Conservation (phyloP, 2,797 vertebrate species). For the Melanotaenia trifasciata region DNA sequence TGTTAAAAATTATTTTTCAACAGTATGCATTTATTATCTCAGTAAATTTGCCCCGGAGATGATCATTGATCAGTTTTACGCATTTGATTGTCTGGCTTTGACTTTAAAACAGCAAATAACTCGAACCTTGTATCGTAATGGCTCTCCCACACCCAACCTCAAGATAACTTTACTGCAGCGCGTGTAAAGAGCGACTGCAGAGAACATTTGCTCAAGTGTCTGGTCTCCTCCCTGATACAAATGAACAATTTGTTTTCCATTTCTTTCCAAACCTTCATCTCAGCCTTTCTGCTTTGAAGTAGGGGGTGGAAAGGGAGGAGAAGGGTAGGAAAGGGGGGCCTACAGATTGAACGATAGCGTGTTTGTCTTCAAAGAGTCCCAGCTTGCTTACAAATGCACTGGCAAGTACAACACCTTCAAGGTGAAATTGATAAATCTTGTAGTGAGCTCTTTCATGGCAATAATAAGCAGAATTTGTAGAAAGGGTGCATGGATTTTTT, state of each 20-base stretch:
- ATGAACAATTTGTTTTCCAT: slow-evolving; percentile 85
- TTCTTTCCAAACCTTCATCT: slow-evolving; percentile 81
- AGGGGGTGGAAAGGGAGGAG: slow-evolving; percentile 67
- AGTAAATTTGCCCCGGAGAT: slow-evolving; percentile 63
- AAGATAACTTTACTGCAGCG: slow-evolving; percentile 56
- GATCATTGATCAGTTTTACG: slow-evolving; percentile 71
- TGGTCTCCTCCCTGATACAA: slow-evolving; percentile 84
- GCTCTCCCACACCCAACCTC: slow-evolving; percentile 37
- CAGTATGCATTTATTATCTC: slow-evolving; percentile 29
- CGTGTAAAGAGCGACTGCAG: slow-evolving; percentile 64
- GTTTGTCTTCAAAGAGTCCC: slow-evolving; percentile 83
- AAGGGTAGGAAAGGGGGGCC: slow-evolving; percentile 47
- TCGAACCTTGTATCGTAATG: slow-evolving; percentile 20
- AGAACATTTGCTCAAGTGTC: slow-evolving; percentile 80
- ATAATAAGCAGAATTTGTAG: slow-evolving; percentile 73
- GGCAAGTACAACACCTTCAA: slow-evolving; percentile 81
- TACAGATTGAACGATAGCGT: slow-evolving; percentile 74
- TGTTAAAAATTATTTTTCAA: slow-evolving; percentile 10
- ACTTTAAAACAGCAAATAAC: slow-evolving; percentile 60
- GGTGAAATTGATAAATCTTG: slow-evolving; percentile 85
- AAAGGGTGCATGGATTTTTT: slow-evolving; percentile 71
- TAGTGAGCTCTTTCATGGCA: slow-evolving; percentile 72
- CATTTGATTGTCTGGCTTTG: slow-evolving; percentile 72
- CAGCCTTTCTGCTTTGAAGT: slow-evolving; percentile 80
- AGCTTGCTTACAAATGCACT: slow-evolving; percentile 79